Conservation (phyloP, 2,113 vertebrate species). For the Anser brachyrhynchus region DNA sequence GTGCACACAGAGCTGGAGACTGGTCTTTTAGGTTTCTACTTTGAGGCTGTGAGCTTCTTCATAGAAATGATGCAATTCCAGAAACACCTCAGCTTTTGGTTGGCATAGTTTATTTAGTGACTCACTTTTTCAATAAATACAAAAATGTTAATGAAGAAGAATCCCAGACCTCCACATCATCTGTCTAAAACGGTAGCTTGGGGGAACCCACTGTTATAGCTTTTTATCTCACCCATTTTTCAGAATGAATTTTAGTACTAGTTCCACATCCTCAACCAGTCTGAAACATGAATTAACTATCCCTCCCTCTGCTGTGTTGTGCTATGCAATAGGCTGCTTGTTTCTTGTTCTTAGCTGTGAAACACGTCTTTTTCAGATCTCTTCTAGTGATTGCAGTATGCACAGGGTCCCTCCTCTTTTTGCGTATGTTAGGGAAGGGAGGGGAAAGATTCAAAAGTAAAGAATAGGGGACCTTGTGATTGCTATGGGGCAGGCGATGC, state of each 20-base stretch:
- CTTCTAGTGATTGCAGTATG: too few relatives aligned
- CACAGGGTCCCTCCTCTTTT: not conserved
- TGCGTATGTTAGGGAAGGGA: not conserved
- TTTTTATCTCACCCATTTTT: not conserved
- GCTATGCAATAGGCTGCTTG: not conserved
- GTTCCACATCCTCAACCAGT: not conserved
- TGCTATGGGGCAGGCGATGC: fast-evolving
- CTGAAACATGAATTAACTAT: not conserved
- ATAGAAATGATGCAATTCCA: not conserved
- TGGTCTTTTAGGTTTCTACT: not conserved
- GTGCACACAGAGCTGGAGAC: not conserved
- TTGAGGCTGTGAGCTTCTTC: not conserved
- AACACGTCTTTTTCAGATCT: not conserved
- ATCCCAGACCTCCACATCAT: not conserved
- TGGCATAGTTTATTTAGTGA: not conserved
- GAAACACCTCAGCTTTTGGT: not conserved
- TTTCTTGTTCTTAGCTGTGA: not conserved
- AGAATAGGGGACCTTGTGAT: not conserved
- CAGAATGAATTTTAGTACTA: not conserved
- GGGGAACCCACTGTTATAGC: not conserved
- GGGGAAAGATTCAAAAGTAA: not conserved
- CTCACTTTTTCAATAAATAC: not conserved
- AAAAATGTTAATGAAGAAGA: not conserved
- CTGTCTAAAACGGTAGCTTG: not conserved
- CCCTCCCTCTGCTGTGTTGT: not conserved